These are phyloP conservation scores for Odontamblyopus rebecca DNA, from an alignment of 2,797 vertebrate genomes.

Conservation along the genomic window DNA sequence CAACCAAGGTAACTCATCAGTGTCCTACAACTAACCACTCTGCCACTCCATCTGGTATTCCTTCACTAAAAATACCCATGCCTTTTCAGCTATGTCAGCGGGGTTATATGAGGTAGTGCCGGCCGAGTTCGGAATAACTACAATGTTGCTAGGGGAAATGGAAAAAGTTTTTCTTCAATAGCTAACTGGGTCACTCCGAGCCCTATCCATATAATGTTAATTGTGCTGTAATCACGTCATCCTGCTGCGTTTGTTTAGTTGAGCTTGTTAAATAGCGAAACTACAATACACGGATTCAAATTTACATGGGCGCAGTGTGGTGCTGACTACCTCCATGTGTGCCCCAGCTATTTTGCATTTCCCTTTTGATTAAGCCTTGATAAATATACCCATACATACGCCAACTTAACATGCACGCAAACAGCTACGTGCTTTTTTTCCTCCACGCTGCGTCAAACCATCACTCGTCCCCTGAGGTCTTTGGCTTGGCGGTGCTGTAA, in stretches of 20 bases:
- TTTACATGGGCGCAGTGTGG: slow-evolving; percentile 10
- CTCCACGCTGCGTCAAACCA: neutral
- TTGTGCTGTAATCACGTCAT: slow-evolving; percentile 8
- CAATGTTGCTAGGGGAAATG: slow-evolving; percentile 5
- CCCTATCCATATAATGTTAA: slow-evolving; percentile 15
- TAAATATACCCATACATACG: slow-evolving; percentile 8
- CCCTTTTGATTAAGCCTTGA: slow-evolving; percentile 15
- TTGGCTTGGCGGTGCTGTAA: slow-evolving; percentile 19
- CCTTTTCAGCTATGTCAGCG: slow-evolving; percentile 3
- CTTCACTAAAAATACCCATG: neutral
- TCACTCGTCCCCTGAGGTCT: slow-evolving; percentile 12
- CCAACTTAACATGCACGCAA: slow-evolving; percentile 11
- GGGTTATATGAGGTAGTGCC: slow-evolving; percentile 1
- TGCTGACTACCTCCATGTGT: slow-evolving; percentile 8
- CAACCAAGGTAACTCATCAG: neutral
- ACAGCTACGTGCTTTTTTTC: neutral
- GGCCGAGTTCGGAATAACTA: slow-evolving; percentile 2
- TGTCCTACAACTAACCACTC: neutral
- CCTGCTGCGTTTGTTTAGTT: slow-evolving; percentile 18
- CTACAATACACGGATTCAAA: slow-evolving; percentile 11
- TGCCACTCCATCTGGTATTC: neutral
- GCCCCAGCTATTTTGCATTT: slow-evolving; percentile 14
- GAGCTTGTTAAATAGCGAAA: slow-evolving; percentile 13
- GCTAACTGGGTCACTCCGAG: slow-evolving; percentile 1
- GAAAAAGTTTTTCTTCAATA: slow-evolving; percentile 10